These are phyloP conservation scores for Cotesia vestalis DNA, from an alignment of 1,140 invertebrate species.

Conservation along the genomic window DNA sequence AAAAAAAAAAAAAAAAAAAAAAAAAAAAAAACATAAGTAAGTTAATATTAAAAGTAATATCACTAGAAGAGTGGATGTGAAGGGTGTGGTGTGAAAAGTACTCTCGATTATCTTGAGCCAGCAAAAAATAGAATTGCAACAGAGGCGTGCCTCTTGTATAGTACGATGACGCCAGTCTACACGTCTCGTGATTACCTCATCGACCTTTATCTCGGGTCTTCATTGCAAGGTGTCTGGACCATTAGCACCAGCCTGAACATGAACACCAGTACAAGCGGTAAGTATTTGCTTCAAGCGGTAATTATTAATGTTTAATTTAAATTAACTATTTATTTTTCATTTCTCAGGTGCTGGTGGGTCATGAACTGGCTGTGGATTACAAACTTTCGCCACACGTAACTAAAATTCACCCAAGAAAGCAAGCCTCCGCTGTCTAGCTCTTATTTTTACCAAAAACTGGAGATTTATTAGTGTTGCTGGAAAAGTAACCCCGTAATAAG, in stretches of 20 bases:
- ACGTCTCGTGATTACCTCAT: constrained; percentile 41
- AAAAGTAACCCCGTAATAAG: constrained; percentile 21
- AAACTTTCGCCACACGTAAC: too few species aligned
- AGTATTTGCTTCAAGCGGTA: too few species aligned
- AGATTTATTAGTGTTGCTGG: not conserved
- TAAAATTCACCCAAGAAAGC: too few species aligned
- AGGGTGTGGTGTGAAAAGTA: constrained; percentile 13
- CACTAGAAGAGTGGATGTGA: not conserved
- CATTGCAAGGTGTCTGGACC: constrained; percentile 4
- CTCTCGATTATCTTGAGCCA: constrained; percentile 12
- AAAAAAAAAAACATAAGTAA: not conserved
- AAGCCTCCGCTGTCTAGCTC: not conserved
- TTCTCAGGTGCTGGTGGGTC: too few species aligned
- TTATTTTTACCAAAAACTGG: constrained; percentile 4
- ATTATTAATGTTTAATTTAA: too few species aligned
- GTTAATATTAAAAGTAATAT: not conserved
- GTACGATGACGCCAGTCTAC: constrained; percentile 39
- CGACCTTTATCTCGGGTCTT: constrained; percentile 37
- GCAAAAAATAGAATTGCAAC: constrained; percentile 19
- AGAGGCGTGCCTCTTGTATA: constrained; percentile 37
- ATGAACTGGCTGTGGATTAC: too few species aligned
- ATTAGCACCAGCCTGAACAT: constrained; percentile 20
- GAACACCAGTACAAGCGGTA: constrained; percentile 1
- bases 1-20: not conserved
- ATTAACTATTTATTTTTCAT: too few species aligned